Conservation (phyloP, 2,797 vertebrate species). For the Lagodon rhomboides region DNA sequence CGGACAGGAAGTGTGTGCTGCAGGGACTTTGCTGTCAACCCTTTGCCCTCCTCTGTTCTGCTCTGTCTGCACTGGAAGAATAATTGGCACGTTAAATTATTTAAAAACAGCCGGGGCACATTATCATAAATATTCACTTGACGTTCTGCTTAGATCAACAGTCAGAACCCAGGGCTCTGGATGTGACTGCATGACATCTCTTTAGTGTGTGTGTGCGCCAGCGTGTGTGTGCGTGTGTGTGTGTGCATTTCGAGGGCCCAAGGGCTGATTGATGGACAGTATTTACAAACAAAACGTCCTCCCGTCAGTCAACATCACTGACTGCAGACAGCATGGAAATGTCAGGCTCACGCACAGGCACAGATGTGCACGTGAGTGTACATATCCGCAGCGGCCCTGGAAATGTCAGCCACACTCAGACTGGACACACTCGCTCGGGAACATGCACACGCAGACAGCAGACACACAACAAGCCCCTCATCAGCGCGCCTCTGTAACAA, state of each 20-base stretch:
- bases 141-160: constrained; percentile 80
- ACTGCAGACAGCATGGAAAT: constrained; percentile 76
- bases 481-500: constrained; percentile 51
- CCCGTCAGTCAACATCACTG: constrained; percentile 71
- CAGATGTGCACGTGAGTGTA: constrained; percentile 41
- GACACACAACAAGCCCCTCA: constrained; percentile 19
- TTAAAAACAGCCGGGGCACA: constrained; percentile 76
- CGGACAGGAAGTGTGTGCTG: constrained; percentile 50
- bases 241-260: constrained; percentile 46
- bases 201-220: constrained; percentile 5
- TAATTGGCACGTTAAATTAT: constrained; percentile 82
- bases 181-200: constrained; percentile 63
- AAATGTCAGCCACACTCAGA: constrained; percentile 61
- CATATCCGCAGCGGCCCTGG: constrained; percentile 30
- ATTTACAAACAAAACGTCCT: constrained; percentile 74
- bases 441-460: constrained; percentile 12
- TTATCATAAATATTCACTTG: constrained; percentile 82
- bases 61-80: constrained; percentile 58
- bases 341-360: constrained; percentile 64
- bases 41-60: constrained; percentile 66
- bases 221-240: constrained; percentile 13
- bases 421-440: constrained; percentile 17
- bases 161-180: constrained; percentile 62
- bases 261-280: constrained; percentile 80
- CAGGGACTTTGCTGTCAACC: constrained; percentile 67